These are phyloP conservation scores for Eulithis testata DNA, from an alignment of 2,888 invertebrate species.

Conservation along the genomic window DNA sequence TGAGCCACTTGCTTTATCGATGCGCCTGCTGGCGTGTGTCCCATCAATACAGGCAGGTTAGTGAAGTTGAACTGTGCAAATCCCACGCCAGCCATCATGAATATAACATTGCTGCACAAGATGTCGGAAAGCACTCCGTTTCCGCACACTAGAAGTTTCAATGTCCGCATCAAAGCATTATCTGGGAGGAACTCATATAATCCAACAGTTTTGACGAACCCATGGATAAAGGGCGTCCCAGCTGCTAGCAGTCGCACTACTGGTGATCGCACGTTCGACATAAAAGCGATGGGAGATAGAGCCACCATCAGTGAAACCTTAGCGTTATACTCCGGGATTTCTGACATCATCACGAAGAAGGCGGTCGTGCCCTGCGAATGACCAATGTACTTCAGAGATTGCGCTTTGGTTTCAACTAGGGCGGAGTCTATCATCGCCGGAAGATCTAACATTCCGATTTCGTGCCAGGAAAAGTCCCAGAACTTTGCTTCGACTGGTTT, in stretches of 20 bases:
- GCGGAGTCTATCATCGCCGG: slow-evolving; percentile 92
- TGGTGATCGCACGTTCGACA: slow-evolving; percentile 68
- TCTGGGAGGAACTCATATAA: slow-evolving; percentile 87
- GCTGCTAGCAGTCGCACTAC: slow-evolving; percentile 60
- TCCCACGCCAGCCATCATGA: slow-evolving; percentile 85
- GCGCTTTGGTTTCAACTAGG: slow-evolving; percentile 75
- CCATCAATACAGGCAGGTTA: slow-evolving; percentile 81
- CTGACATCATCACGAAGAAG: slow-evolving; percentile 84
- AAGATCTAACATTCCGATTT: slow-evolving; percentile 90
- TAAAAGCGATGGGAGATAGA: slow-evolving; percentile 84
- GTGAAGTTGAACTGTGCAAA: slow-evolving; percentile 83
- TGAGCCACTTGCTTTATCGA: slow-evolving; percentile 81
- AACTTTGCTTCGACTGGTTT: slow-evolving; percentile 72
- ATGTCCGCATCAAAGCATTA: slow-evolving; percentile 68
- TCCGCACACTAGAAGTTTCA: slow-evolving; percentile 75
- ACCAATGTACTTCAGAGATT: slow-evolving; percentile 87
- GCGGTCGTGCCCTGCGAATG: slow-evolving; percentile 88
- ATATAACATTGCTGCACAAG: slow-evolving; percentile 85
- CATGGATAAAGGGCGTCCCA: slow-evolving; percentile 52
- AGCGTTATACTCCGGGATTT: slow-evolving; percentile 80
- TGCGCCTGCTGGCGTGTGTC: slow-evolving; percentile 82
- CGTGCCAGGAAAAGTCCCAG: slow-evolving; percentile 92
- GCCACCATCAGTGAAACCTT: slow-evolving; percentile 83
- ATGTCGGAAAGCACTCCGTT: slow-evolving; percentile 69
- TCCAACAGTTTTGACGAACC: slow-evolving; percentile 69